Base-by-base conservation (phyloP, 2,888 invertebrate species). In the Eristalis intricaria region DNA sequence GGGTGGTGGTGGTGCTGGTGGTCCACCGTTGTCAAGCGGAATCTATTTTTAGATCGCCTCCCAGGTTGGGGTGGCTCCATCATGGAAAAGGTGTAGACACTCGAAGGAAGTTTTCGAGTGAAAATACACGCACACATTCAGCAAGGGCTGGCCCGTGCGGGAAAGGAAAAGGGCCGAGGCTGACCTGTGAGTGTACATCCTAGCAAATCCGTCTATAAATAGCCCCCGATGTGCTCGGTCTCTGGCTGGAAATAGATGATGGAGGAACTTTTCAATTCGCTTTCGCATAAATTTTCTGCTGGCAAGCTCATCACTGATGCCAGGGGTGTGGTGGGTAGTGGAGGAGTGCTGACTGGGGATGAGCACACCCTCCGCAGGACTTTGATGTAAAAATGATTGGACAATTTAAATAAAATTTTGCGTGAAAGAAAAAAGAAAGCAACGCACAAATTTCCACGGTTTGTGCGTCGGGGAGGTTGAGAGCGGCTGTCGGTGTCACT, bases 21-120 rank as follows among this genome's bases (percentile, higher is more conserved):
- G 38, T 38, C 63, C 5, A 69, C 43, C 70, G 40, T 22, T 15
- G 56, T 22, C 23, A 19, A 71, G 60, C 60, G 29, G 43, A 71
- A 60, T 75, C 75, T 81, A 81, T 81, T 81, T 81, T 75, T 69
- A 81, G 81, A 8, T n/a, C 19, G 43, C 32, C n/a, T 35, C 65
- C n/a, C 35, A 19, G 70, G 4, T 43, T 50, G n/a, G n/a, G 43
- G 26, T 50, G 61, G 22, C 38, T 40, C 56, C 68, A 32, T 63
- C 35, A 26, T 35, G n/a, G 43, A 64, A 63, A 70, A 70, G 22
- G 69, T 81, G 81, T 70, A 81, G 81, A 81, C 69, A 69, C 69
- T 64, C 7, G 29, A 38, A 69, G 69, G 29, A 56, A 69, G 69
- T 56, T 60, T 22, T 43, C 2, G 50, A 23, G 26, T 35, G 71